Evolutionary conservation across 2,797 vertebrate species (phyloP), one percentile per base, ranked within the genome.

Genomic region (Pelodytes ibericus): DNA sequence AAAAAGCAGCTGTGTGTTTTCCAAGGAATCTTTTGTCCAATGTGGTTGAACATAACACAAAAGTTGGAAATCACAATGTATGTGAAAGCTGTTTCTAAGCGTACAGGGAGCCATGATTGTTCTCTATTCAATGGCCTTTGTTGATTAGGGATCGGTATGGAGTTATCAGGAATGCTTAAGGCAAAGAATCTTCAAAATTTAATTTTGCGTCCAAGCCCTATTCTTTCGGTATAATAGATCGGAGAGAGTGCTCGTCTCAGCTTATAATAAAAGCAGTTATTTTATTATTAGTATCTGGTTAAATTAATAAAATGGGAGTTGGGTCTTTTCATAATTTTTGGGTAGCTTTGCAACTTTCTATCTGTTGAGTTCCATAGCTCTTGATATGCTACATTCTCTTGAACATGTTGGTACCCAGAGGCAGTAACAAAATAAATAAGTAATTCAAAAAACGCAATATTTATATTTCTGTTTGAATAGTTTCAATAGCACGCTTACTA

Each of bases 131-230:
- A 72, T 66, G 29, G 56, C 75, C 56, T 72, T 77, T 72, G 75
- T 66, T 71, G 76, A 60, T 72, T 24, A 16, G 41, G 56, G 70
- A 79, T 59, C 74, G 63, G 26, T n/a, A 63, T 44, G 27, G 26
- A 70, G 58, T n/a, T 77, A 77, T 71, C 74, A 70, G 58, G 53
- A 70, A 56, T 63, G 59, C 27, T 56, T 58, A 64, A 71, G 74
- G 67, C 25, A 65, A 25, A 71, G 59, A 71, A 64, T 77, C 74
- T 77, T 77, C 74, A 71, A 57, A 77, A 71, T 64, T 77, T 77
- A 77, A 77, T 71, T 71, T 59, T 57, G 67, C 41, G 61, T 49
- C 74, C 59, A 36, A 65, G 20, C 49, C 74, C 60, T 36, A 77
- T 77, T 71, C 74, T 77, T 71, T 69, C 11, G 2, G 16, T 16